Evolutionary conservation across 2,113 vertebrate genomes (phyloP).

Genomic region (Muntiacus muntjak): DNA sequence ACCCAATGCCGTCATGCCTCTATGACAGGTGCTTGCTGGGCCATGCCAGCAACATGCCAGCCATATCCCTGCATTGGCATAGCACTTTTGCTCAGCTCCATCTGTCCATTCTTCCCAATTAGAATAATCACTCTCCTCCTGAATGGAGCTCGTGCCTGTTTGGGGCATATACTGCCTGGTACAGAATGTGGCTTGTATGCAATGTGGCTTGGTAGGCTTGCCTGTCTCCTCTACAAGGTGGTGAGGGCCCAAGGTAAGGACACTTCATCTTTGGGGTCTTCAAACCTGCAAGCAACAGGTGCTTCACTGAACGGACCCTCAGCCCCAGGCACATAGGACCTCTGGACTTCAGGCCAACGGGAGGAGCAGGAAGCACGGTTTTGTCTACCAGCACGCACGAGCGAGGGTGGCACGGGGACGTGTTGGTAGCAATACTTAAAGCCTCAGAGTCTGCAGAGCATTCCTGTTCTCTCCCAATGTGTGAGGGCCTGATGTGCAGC

Average conservation of each 20-base stretch:
- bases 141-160: background rate
- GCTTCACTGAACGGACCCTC: background rate
- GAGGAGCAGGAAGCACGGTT: too few species aligned
- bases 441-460: background rate
- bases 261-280: background rate
- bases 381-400: background rate
- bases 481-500: background rate
- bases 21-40: background rate
- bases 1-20: rapidly evolving
- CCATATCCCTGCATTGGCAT: too few species aligned
- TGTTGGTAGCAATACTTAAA: background rate
- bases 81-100: background rate
- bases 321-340: background rate
- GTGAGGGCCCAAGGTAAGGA: background rate
- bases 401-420: background rate
- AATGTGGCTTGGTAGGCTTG: background rate
- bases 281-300: background rate
- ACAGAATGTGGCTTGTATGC: background rate
- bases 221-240: background rate
- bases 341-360: background rate
- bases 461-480: background rate
- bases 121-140: background rate
- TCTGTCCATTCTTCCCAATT: background rate
- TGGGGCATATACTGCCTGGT: background rate
- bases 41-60: rapidly evolving